Evolutionary conservation across 2,113 vertebrate genomes (phyloP).

Genomic region (Phalacrocorax brasilianus): DNA sequence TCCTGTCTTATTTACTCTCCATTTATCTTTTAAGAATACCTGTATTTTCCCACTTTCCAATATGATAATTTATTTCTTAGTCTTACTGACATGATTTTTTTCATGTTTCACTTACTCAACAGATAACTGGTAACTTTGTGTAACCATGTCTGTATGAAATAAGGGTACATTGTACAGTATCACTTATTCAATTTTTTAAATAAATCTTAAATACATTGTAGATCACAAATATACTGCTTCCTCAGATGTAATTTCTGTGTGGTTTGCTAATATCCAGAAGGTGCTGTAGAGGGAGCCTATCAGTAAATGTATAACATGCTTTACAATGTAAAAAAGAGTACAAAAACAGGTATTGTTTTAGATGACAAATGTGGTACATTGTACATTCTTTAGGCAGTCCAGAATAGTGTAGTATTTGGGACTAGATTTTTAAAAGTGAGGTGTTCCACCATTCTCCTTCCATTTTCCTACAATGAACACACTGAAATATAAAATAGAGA

Average conservation of each 20-base stretch:
- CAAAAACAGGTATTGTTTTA: background rate
- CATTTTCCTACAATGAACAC: background rate
- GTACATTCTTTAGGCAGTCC: background rate
- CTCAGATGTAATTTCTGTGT: background rate
- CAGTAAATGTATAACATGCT: background rate
- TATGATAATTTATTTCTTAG: background rate
- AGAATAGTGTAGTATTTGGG: background rate
- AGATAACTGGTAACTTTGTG: background rate
- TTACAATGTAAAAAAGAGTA: background rate
- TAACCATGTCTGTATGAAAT: background rate
- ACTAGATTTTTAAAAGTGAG: background rate
- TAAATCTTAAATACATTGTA: background rate
- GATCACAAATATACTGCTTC: background rate
- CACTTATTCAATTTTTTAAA: background rate
- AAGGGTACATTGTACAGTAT: background rate
- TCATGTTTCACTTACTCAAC: background rate
- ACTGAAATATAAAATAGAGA: background rate
- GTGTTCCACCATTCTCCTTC: background rate
- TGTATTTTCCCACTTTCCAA: background rate
- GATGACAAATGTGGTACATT: background rate
- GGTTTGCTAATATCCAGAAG: background rate
- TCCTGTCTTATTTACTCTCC: background rate
- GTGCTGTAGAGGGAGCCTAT: background rate
- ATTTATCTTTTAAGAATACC: background rate
- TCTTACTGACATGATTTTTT: background rate